phyloP scores from a whole-genome alignment of 2,797 vertebrate species.

The Urophycis tenuis region DNA sequence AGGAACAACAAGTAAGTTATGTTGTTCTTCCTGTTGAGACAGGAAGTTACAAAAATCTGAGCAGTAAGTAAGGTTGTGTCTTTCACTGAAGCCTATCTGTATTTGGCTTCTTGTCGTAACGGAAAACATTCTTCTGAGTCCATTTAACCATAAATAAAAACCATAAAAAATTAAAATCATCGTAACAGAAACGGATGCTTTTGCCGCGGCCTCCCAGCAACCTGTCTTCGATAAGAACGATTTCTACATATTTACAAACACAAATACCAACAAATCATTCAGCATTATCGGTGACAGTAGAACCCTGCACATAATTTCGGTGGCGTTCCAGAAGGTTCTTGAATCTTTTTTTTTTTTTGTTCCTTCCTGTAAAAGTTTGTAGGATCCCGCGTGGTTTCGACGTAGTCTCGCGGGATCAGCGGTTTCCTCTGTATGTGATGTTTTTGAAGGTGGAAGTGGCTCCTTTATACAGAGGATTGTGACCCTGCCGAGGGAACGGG shows the following conservation, averaged over 20 bases:
- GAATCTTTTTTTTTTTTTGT: neutral
- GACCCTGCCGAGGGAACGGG: slow-evolving; percentile 66
- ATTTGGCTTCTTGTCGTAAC: slow-evolving; percentile 8
- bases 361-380: slow-evolving; percentile 27
- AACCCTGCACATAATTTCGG: slow-evolving; percentile 63
- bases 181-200: slow-evolving; percentile 20
- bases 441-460: slow-evolving; percentile 96
- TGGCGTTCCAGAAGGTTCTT: slow-evolving; percentile 38
- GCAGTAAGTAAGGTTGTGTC: slow-evolving; percentile 14
- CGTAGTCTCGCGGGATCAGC: slow-evolving; percentile 51
- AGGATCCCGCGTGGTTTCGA: slow-evolving; percentile 25
- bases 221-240: slow-evolving; percentile 38
- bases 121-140: neutral
- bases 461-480: slow-evolving; percentile 94
- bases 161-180: slow-evolving; percentile 21
- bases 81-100: neutral
- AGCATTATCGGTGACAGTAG: slow-evolving; percentile 63
- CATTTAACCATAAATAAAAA: slow-evolving; percentile 13
- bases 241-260: slow-evolving; percentile 71
- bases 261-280: slow-evolving; percentile 54
- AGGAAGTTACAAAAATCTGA: slow-evolving; percentile 24
- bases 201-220: slow-evolving; percentile 47
- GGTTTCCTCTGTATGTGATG: slow-evolving; percentile 87
- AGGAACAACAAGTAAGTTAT: slow-evolving; percentile 13
- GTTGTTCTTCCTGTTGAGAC: slow-evolving; percentile 3